Evolutionary conservation across 2,888 invertebrate species (phyloP).

Genomic region (Lasiommata megera): DNA sequence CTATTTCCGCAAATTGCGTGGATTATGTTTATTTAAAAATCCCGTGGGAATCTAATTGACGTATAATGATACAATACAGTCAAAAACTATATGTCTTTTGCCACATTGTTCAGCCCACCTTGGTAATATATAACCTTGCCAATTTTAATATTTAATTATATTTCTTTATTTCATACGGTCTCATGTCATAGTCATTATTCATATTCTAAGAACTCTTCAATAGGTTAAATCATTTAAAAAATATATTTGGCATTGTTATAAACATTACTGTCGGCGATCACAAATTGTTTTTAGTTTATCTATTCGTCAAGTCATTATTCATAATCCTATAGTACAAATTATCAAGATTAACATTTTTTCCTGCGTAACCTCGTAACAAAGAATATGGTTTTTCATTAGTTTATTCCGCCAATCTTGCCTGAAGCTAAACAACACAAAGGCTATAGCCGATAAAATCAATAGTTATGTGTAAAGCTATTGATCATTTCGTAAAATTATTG

Average conservation of each 20-base stretch:
- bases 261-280: background rate
- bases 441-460: constrained; percentile 4
- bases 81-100: no score
- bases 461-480: background rate
- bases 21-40: no score
- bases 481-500: constrained; percentile 2
- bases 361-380: constrained; percentile 5
- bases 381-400: constrained; percentile 3
- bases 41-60: no score
- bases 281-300: constrained; percentile 1
- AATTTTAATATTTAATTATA: no score
- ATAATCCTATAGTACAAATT: constrained; percentile 3
- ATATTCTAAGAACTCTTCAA: no score
- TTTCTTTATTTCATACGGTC: no score
- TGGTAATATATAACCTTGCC: no score
- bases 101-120: no score
- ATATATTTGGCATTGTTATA: background rate
- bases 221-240: no score
- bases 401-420: constrained; percentile 7
- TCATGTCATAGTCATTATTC: no score
- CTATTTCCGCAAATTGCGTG: no score
- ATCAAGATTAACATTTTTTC: constrained; percentile 7
- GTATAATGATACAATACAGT: no score
- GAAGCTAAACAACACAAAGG: constrained; percentile 10
- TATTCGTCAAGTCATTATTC: constrained; percentile 3